Evolutionary conservation across 2,888 invertebrate species (phyloP).

Genomic region (Apamea crenata): DNA sequence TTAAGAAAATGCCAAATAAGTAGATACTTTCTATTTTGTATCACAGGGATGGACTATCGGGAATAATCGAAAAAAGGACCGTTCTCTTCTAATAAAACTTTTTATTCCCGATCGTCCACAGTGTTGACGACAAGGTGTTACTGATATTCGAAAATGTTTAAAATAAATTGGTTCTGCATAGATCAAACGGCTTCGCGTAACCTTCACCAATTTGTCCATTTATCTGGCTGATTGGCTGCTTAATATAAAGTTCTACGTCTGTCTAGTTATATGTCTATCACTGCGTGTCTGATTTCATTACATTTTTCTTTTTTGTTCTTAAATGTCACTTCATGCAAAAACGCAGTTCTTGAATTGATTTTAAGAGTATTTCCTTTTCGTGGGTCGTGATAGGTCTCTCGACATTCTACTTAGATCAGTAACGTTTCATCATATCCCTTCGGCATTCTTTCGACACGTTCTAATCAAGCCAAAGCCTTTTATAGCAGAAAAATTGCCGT

Average conservation of each 20-base stretch:
- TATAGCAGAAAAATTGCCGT: constrained; percentile 14
- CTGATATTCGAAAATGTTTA: not conserved
- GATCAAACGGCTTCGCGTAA: not conserved
- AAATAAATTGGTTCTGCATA: not conserved
- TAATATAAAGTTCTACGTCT: not conserved
- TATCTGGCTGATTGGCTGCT: not conserved
- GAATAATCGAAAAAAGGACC: not conserved
- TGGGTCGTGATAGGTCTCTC: constrained; percentile 52
- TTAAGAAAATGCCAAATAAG: not conserved
- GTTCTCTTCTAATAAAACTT: too few relatives aligned
- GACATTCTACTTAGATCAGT: constrained; percentile 6
- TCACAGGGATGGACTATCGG: not conserved
- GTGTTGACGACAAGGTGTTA: not conserved
- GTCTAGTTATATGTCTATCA: constrained; percentile 8
- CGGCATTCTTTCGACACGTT: constrained; percentile 43
- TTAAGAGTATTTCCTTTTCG: constrained; percentile 28
- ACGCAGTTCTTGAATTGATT: constrained; percentile 8
- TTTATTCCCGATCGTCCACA: not conserved
- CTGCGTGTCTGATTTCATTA: not conserved
- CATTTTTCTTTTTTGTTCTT: not conserved
- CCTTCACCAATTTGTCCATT: not conserved
- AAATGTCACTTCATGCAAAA: constrained; percentile 31
- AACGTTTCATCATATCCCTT: constrained; percentile 46
- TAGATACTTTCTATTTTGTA: not conserved
- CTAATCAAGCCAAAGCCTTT: constrained; percentile 15